These are phyloP conservation scores for Tachypleus tridentatus DNA, from an alignment of 1,140 invertebrate species.

Conservation along the genomic window DNA sequence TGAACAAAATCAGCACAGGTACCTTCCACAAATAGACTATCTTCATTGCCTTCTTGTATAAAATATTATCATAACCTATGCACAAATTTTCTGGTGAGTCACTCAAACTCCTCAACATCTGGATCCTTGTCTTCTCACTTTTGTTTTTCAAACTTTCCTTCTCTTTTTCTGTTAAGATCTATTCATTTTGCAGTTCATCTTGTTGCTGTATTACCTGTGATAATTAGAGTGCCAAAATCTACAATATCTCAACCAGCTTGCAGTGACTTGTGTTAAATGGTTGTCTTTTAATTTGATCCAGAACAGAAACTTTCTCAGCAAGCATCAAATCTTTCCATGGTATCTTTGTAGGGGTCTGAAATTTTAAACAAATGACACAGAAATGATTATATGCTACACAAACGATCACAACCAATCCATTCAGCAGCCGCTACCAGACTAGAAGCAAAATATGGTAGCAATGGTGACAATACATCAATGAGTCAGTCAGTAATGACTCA, in stretches of 20 bases:
- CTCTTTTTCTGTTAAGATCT: not conserved
- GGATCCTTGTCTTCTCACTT: conserved; percentile 16
- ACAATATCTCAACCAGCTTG: conserved; percentile 12
- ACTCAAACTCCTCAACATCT: conserved; percentile 20
- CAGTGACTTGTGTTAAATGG: conserved; percentile 1
- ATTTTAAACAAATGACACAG: not conserved
- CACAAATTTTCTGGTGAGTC: no score
- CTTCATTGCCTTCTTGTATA: no score
- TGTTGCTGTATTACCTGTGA: conserved; percentile 10
- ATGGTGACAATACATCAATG: no score
- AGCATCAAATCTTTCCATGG: not conserved
- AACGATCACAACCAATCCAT: no score
- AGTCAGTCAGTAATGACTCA: no score
- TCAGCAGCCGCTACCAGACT: no score
- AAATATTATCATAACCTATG: no score
- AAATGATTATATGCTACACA: no score
- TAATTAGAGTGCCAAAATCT: no score
- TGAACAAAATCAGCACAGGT: no score
- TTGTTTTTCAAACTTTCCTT: not conserved
- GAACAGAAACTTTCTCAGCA: not conserved
- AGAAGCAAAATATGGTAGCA: no score
- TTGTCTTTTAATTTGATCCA: conserved; percentile 6
- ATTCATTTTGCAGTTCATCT: conserved; percentile 6
- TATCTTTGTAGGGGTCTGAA: not conserved
- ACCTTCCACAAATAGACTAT: no score